Evolutionary conservation across 2,113 vertebrate genomes (phyloP), one percentile per base, ranked within the genome.

Genomic region (Desmodus rotundus): DNA sequence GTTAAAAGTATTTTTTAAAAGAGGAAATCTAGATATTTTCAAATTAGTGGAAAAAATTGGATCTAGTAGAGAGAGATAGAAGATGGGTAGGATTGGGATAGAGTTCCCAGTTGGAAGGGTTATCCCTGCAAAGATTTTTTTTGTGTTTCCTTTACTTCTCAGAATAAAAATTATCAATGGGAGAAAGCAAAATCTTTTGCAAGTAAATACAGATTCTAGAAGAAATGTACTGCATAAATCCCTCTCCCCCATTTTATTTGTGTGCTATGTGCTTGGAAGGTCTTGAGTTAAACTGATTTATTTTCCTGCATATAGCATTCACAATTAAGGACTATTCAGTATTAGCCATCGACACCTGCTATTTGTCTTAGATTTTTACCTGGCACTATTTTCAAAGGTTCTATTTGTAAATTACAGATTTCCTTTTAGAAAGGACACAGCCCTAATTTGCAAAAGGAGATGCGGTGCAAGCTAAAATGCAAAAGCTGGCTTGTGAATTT

Each of bases 371-470:
- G 47, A 22, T 70, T 90, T 83, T 52, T 76, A 88, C 33, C 77
- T 78, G 74, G 38, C 74, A 80, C 20, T 78, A 43, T 80, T 97
- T 94, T 86, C 74, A 87, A 87, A 96, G 68, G 20, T 80, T 92
- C 43, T 83, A 67, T 81, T 93, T 93, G 80, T 94, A 89, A 92
- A 92, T 81, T 74, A 89, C 8, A 93, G 47, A 68, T 92, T 96
- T 93, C 38, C 28, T 87, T 89, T 91, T 61, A 94, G 80, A 87
- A 93, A 93, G 24, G 5, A 65, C 36, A 78, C 12, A 80, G 13
- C 43, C 50, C 8, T 91, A 36, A 56, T 92, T 47, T 92, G 17
- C 43, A 52, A 67, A 84, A 91, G 20, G 87, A 87, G 63, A 74
- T 52, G 8, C 43, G 83, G 10, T 45, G 24, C n/a, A 20, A 3